Conservation (phyloP, 2,113 vertebrate genomes). For the Conger conger region DNA sequence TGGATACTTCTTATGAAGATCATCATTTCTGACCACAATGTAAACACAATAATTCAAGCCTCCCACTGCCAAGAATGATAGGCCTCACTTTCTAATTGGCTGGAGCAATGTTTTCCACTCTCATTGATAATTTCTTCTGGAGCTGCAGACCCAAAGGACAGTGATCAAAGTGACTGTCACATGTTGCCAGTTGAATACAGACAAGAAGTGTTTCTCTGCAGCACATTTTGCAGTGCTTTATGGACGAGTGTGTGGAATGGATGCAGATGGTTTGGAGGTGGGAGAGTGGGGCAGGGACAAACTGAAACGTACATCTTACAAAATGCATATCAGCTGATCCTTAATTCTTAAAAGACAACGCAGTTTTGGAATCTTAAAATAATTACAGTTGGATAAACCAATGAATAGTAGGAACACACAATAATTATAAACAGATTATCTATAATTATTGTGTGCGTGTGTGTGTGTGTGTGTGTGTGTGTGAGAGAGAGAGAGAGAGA, state of each 20-base stretch:
- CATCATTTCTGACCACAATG: constrained; percentile 10
- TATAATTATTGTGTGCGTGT: no score
- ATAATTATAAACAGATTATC: no score
- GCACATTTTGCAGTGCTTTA: constrained; percentile 64
- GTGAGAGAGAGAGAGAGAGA: no score
- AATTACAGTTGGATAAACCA: no score
- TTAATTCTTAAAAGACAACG: not conserved
- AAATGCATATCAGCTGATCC: no score
- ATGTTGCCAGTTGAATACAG: constrained; percentile 59
- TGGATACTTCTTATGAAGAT: no score
- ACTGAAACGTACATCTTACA: constrained; percentile 9
- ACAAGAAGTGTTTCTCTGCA: constrained; percentile 58
- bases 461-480: no score
- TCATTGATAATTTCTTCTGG: constrained; percentile 73
- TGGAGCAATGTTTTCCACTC: constrained; percentile 53
- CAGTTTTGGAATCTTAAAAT: not conserved
- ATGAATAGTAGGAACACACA: no score
- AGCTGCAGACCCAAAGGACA: constrained; percentile 61
- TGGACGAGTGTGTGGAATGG: constrained; percentile 55
- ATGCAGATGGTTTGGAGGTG: constrained; percentile 55
- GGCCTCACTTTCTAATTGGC: constrained; percentile 63
- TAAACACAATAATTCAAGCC: constrained; percentile 26
- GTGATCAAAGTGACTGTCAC: constrained; percentile 74
- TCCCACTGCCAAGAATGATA: constrained; percentile 52
- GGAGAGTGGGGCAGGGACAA: constrained; percentile 50